These are phyloP conservation scores for Drosophila ustulata DNA, from an alignment of 2,888 invertebrate genomes.

Conservation along the genomic window DNA sequence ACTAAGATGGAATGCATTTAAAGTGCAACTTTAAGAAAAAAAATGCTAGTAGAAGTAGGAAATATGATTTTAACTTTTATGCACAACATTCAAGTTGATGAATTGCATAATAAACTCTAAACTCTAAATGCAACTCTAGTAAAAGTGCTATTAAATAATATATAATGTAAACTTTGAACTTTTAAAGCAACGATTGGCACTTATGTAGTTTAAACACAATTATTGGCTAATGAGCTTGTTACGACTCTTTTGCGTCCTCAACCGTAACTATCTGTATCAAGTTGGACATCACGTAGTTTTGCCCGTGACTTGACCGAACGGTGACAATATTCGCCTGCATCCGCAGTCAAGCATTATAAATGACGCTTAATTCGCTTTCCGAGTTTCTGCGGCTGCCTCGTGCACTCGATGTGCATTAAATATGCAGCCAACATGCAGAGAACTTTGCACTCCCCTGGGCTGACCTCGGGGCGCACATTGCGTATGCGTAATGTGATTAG, in stretches of 20 bases:
- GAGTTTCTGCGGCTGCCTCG: constrained; percentile 18
- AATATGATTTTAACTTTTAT: too few species aligned
- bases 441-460: constrained; percentile 9
- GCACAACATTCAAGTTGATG: too few species aligned
- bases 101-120: too few species aligned
- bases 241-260: background rate
- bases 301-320: constrained; percentile 28
- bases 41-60: background rate
- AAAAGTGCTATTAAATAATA: too few species aligned
- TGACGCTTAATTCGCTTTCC: constrained; percentile 53
- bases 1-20: background rate
- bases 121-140: too few species aligned
- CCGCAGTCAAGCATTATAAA: constrained; percentile 37
- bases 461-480: constrained; percentile 37
- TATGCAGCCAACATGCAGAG: constrained; percentile 61
- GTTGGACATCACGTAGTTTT: constrained; percentile 40
- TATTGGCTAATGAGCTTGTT: constrained; percentile 19
- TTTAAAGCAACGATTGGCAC: background rate
- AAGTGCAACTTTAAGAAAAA: background rate
- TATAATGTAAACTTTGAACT: too few species aligned
- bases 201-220: background rate
- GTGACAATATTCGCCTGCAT: constrained; percentile 36
- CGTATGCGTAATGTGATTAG: constrained; percentile 69
- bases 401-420: constrained; percentile 46
- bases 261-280: background rate